Evolutionary conservation across 2,888 invertebrate species (phyloP).

Genomic region (Hofmannophila pseudospretella): DNA sequence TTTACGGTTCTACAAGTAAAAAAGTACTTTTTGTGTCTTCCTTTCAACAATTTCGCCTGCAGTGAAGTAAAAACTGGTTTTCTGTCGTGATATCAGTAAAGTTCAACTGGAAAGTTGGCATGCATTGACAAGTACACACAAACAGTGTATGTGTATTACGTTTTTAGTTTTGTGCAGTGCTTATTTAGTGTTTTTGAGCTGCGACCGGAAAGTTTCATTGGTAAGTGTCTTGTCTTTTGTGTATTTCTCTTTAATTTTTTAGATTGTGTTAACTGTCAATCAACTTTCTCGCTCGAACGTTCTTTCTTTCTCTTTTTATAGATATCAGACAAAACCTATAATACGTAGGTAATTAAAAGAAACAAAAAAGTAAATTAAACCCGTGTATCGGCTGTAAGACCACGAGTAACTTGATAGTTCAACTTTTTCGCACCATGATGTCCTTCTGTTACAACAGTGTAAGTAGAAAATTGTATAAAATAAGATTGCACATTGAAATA

Average conservation of each 20-base stretch:
- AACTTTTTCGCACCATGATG: not conserved
- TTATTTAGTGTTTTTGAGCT: slow-evolving; percentile 39
- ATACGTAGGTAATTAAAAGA: too few species aligned
- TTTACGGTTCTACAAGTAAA: slow-evolving; percentile 32
- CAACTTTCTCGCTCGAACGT: too few species aligned
- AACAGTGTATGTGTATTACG: slow-evolving; percentile 37
- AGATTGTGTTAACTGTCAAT: too few species aligned
- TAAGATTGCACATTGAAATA: too few species aligned
- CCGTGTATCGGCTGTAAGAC: slow-evolving; percentile 5
- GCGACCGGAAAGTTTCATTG: slow-evolving; percentile 34
- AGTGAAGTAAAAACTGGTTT: slow-evolving; percentile 7
- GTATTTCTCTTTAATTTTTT: too few species aligned
- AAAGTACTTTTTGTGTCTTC: slow-evolving; percentile 23
- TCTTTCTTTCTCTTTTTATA: too few species aligned
- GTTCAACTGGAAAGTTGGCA: slow-evolving; percentile 46
- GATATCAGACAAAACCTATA: too few species aligned
- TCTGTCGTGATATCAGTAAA: slow-evolving; percentile 16
- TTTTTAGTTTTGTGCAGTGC: slow-evolving; percentile 47
- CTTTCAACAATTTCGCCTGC: slow-evolving; percentile 3
- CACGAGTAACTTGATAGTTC: not conserved
- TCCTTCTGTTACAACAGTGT: not conserved
- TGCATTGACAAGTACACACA: slow-evolving; percentile 42
- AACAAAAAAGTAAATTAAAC: slow-evolving; percentile 2
- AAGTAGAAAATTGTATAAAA: not conserved
- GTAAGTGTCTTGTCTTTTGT: slow-evolving; percentile 29